A percentile compares a stretch with the other conserved stretches of the same genome.
These are phyloP conservation scores for Pelobates fuscus DNA, from an alignment of 2,113 vertebrate genomes.

Conservation along the genomic window DNA sequence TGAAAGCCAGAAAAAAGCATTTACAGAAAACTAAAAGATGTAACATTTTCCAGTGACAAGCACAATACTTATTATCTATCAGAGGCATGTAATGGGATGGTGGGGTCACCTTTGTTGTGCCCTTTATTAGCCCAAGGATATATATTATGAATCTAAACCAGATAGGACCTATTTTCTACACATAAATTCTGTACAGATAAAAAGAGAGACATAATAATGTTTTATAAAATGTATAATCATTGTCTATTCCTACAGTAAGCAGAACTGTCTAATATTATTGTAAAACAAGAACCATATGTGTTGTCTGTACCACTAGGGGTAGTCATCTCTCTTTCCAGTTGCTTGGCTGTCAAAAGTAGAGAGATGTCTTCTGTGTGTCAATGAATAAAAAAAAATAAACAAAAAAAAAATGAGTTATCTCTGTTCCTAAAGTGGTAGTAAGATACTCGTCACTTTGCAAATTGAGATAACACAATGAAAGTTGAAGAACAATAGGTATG, in stretches of 20 bases:
- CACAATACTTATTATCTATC: no score
- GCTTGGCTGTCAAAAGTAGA: slow-evolving; percentile 23
- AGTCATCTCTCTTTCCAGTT: slow-evolving; percentile 43
- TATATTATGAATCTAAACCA: no score
- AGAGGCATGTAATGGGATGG: no score
- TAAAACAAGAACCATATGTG: slow-evolving; percentile 4
- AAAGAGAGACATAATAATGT: no score
- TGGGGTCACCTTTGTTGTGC: no score
- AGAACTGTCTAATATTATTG: not conserved
- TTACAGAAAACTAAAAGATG: no score
- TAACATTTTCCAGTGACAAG: no score
- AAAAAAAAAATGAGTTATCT: not conserved
- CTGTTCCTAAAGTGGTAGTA: not conserved
- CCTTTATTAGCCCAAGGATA: no score
- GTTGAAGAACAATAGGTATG: not conserved
- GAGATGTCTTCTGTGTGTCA: slow-evolving; percentile 9
- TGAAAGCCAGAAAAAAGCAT: no score
- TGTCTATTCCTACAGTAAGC: not conserved
- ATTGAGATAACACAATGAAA: not conserved
- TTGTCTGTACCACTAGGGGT: slow-evolving; percentile 46
- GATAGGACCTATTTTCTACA: no score
- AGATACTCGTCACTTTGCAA: not conserved
- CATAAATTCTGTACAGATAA: no score
- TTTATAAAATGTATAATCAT: not conserved
- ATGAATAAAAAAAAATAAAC: not conserved